Evolutionary conservation across 2,797 vertebrate species (phyloP), one percentile per base, ranked within the genome.

Genomic region (Enteromius anoplus): DNA sequence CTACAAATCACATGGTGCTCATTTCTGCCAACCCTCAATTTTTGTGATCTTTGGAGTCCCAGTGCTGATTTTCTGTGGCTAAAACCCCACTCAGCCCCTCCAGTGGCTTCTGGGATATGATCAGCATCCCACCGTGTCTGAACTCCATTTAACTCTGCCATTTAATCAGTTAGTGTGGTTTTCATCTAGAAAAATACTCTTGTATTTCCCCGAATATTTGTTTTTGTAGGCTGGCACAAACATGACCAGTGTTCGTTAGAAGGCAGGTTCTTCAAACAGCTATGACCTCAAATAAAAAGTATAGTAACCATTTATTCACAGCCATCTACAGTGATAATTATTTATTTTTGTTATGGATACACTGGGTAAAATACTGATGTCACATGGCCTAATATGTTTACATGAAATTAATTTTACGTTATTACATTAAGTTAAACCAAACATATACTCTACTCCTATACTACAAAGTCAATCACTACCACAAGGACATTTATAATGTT

Each of bases 71-170:
- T 29, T 69, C 23, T 53, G 73, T 76, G 81, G 81, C 47, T 64
- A 64, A 73, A 81, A 34, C 26, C 55, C 70, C 69, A 17, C 66
- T 0, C 15, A 73, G 42, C 26, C 51, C 53, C 42, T 76, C 26
- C 26, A 68, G 37, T 83, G 64, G 75, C 26, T 83, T 62, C 21
- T 83, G 65, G 23, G 14, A 78, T 62, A 69, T 71, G 42, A 70
- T 69, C 73, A 58, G 64, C 37, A 69, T 69, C 19, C 66, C 78
- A 64, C 29, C 29, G 0, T 62, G 51, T 69, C 49, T 53, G 23
- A 42, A 29, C n/a, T 55, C 51, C 34, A 80, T 42, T 42, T 42
- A 9, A 19, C 15, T 73, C 26, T 29, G 47, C 47, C 69, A 9
- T 81, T 64, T 37, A 0, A 81, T 64, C 42, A 45, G 53, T 21